phyloP scores from a whole-genome alignment of 2,888 invertebrate genomes.

The Aethes cnicana region DNA sequence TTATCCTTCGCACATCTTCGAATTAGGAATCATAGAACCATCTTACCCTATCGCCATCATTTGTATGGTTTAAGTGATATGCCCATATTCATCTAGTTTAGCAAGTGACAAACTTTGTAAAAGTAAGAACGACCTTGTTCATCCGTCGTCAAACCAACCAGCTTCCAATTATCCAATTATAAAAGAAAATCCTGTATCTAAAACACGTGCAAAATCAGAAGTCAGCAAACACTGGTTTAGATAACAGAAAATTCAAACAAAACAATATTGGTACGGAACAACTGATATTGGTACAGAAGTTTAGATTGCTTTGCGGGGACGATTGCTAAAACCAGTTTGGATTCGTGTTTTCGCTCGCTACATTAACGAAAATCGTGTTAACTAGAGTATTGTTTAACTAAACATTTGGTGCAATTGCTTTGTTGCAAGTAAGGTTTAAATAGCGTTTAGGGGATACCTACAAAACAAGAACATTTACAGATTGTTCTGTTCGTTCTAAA shows the following conservation, averaged over 20 bases:
- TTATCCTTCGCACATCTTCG: too few species aligned
- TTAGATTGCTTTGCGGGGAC: conserved; percentile 30
- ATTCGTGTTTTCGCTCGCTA: conserved; percentile 25
- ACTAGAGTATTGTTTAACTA: conserved; percentile 28
- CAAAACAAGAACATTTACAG: background rate
- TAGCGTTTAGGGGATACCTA: background rate
- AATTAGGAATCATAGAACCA: too few species aligned
- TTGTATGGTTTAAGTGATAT: too few species aligned
- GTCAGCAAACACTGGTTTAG: conserved; percentile 13
- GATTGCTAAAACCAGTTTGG: conserved; percentile 28
- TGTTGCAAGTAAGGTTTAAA: conserved; percentile 10
- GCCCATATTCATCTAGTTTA: too few species aligned
- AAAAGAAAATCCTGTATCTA: too few species aligned
- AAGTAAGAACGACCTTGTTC: too few species aligned
- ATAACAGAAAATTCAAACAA: conserved; percentile 23
- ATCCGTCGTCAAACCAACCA: too few species aligned
- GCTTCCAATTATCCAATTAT: too few species aligned
- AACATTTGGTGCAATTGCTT: conserved; percentile 26
- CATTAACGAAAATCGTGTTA: conserved; percentile 28
- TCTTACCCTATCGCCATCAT: too few species aligned
- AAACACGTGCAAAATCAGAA: conserved; percentile 4
- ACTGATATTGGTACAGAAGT: conserved; percentile 27
- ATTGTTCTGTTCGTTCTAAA: background rate
- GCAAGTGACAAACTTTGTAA: too few species aligned
- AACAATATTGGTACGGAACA: too few species aligned